These are phyloP conservation scores for Patella depressa DNA, from an alignment of 2,888 invertebrate species.

Conservation along the genomic window DNA sequence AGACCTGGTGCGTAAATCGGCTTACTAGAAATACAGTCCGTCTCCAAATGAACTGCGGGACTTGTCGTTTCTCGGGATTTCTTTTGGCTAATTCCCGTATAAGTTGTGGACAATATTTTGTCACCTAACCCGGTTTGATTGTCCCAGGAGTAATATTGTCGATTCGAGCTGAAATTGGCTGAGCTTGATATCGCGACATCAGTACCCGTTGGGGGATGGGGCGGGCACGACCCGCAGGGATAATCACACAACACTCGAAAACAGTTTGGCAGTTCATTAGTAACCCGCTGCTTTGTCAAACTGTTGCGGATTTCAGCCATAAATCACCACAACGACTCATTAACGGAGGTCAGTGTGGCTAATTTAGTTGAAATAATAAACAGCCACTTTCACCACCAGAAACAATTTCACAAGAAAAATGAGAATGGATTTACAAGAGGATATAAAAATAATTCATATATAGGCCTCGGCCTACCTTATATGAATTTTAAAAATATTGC, in stretches of 20 bases:
- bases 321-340: neutral
- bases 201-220: neutral
- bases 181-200: too few species aligned
- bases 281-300: slow-evolving; percentile 1
- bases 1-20: too few species aligned
- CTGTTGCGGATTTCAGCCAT: neutral
- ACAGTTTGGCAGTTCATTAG: slow-evolving; percentile 4
- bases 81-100: slow-evolving; percentile 3
- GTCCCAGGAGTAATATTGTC: neutral
- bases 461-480: too few species aligned
- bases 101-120: neutral
- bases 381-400: too few species aligned
- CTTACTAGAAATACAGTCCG: too few species aligned
- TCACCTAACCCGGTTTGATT: neutral
- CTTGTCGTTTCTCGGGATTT: neutral
- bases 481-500: too few species aligned
- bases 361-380: too few species aligned
- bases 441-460: too few species aligned
- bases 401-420: too few species aligned
- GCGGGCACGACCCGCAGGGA: neutral
- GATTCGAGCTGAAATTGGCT: too few species aligned
- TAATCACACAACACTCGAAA: neutral
- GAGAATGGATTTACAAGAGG: too few species aligned
- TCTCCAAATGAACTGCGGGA: slow-evolving; percentile 5
- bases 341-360: too few species aligned